Base-by-base conservation (phyloP, 1,140 invertebrate species). In the Cecropterus lyciades region DNA sequence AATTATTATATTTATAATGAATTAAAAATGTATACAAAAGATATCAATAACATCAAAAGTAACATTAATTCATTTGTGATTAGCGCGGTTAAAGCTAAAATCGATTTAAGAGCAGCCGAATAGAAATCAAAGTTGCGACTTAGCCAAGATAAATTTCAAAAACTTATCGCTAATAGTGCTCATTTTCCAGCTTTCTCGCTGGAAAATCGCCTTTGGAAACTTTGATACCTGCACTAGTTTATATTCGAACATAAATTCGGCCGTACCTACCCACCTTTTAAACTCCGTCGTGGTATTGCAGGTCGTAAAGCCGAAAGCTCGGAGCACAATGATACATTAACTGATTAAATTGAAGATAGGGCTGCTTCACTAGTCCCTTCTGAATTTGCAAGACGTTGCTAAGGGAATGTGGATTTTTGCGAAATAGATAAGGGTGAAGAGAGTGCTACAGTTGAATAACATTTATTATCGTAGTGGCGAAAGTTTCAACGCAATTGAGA, bases 311-410 rank as follows among this genome's bases (percentile, higher is more conserved):
- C 72, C 73, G 37, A 77, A 84, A 79, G 75, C 77, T 70, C 33
- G 37, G 40, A 52, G 65, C 27, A 65, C 67, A 73, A 69, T 71
- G 75, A 85, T 79, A 84, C 78, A 87, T 89, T 85, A 82, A 82
- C 79, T 81, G 82, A 89, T 86, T 86, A 82, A 85, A 85, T 80
- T 82, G 79, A 72, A 78, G 46, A 52, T 63, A 67, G 70, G 63
- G 66, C 62, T 70, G 69, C 33, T 48, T 17, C 62, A 17, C n/a
- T 49, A 24, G 14, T 15, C 9, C 30, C 46, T 13, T 20, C 6
- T 24, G 14, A 48, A 33, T 59, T 57, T 33, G 15, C 40, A 45
- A 43, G 10, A 43, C 14, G 16, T 10, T 17, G 9, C 11, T 24
- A n/a, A 30, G 37, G 30, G 1, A 17, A 24, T 24, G 16, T 16